Evolutionary conservation across 2,797 vertebrate genomes (phyloP).

Genomic region (Platyrinchus mystaceus): DNA sequence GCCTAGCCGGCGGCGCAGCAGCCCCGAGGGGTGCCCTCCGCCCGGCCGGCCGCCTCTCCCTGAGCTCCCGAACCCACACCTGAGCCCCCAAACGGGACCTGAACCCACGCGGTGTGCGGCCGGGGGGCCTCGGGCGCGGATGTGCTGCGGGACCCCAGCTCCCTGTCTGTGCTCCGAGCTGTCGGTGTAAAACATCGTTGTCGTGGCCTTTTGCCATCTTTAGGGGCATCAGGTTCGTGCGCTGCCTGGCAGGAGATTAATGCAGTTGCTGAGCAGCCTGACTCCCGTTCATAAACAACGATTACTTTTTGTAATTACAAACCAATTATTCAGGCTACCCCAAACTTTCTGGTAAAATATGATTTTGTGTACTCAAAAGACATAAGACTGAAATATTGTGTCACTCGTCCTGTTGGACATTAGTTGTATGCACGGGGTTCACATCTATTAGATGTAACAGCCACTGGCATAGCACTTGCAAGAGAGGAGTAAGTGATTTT

Average conservation of each 20-base stretch:
- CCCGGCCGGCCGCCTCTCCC: not conserved
- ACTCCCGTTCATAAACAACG: not conserved
- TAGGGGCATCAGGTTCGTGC: not conserved
- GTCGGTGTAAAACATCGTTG: not conserved
- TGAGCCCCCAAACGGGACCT: too few relatives aligned
- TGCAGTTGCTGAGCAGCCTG: not conserved
- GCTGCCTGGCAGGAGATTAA: not conserved
- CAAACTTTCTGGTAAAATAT: not conserved
- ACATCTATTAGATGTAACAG: rapidly evolving
- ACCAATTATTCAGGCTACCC: not conserved
- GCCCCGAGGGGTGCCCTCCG: not conserved
- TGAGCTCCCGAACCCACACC: too few relatives aligned
- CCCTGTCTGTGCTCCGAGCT: too few relatives aligned
- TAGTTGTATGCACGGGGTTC: not conserved
- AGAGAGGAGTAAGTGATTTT: not conserved
- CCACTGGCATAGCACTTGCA: not conserved
- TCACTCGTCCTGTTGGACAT: rapidly evolving
- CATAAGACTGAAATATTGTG: rapidly evolving
- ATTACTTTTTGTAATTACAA: not conserved
- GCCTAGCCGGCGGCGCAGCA: not conserved
- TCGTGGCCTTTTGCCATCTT: not conserved
- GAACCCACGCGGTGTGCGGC: not conserved
- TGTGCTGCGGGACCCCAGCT: not conserved
- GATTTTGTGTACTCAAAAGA: not conserved
- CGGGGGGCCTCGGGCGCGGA: not conserved